Conservation (phyloP, 2,113 vertebrate species). For the Chelonoidis abingdonii region DNA sequence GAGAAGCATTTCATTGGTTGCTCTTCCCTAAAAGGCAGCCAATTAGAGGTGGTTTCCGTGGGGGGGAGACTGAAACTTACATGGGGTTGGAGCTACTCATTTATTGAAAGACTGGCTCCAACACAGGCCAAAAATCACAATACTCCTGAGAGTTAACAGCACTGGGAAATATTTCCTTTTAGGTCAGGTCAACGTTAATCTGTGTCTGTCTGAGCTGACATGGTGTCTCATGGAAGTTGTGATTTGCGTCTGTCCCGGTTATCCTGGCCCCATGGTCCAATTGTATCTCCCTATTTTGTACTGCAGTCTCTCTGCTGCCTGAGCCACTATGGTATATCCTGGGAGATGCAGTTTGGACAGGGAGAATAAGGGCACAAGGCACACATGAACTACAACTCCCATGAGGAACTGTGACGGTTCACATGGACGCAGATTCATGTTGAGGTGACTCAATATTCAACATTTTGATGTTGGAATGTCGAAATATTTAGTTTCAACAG, state of each 20-base stretch:
- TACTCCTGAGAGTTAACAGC: not conserved
- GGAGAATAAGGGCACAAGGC: not conserved
- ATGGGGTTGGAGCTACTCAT: not conserved
- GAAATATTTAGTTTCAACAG: not conserved
- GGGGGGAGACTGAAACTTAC: not conserved
- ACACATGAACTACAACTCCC: not conserved
- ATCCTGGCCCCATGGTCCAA: not conserved
- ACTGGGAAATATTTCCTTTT: not conserved
- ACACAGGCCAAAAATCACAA: not conserved
- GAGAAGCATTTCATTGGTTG: not conserved
- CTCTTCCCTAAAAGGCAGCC: not conserved
- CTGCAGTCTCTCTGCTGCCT: not conserved
- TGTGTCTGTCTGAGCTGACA: not conserved
- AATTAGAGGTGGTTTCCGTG: not conserved
- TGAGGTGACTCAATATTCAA: not conserved
- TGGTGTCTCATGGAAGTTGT: not conserved
- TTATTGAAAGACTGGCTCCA: not conserved
- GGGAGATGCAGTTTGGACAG: not conserved
- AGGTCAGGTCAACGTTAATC: not conserved
- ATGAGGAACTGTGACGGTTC: not conserved
- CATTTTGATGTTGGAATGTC: rapidly evolving
- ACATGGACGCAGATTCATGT: not conserved
- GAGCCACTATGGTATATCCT: not conserved
- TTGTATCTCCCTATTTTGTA: not conserved
- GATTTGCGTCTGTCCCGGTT: not conserved